phyloP scores from a whole-genome alignment of 1,140 invertebrate species.

The Dreissena rostriformis region DNA sequence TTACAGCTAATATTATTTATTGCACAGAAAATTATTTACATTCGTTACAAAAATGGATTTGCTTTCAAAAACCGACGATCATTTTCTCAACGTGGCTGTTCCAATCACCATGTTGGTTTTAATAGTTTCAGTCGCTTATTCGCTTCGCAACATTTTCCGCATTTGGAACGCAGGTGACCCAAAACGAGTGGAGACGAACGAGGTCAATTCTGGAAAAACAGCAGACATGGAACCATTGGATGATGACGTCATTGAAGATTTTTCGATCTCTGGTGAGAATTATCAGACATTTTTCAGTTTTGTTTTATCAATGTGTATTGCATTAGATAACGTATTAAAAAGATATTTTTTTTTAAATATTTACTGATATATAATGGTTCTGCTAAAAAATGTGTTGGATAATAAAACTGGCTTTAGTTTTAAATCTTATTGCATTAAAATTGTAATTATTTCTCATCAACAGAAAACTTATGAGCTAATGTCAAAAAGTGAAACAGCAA shows the following conservation, averaged over 20 bases:
- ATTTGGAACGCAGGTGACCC: conserved; percentile 48
- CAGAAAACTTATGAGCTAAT: too few relatives aligned
- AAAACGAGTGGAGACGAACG: not conserved
- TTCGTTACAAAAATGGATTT: conserved; percentile 20
- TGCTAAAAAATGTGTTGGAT: not conserved
- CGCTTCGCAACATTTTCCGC: conserved; percentile 46
- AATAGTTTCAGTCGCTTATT: conserved; percentile 41
- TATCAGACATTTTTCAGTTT: not conserved
- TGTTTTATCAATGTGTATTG: not conserved
- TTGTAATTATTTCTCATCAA: too few relatives aligned
- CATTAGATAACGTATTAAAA: not conserved
- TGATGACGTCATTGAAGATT: conserved; percentile 8
- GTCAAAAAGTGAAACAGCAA: too few relatives aligned
- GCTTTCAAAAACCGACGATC: conserved; percentile 18
- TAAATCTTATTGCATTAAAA: too few relatives aligned
- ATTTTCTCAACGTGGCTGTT: conserved; percentile 14
- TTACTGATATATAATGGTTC: not conserved
- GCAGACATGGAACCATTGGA: not conserved
- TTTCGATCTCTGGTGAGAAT: not conserved
- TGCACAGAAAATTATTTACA: not conserved
- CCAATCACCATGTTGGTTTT: conserved; percentile 36
- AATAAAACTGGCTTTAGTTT: not conserved
- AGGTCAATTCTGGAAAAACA: not conserved
- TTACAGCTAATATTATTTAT: not conserved
- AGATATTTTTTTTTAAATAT: not conserved